Evolutionary conservation across 2,113 vertebrate genomes (phyloP).

Genomic region (Nerophis lumbriciformis): DNA sequence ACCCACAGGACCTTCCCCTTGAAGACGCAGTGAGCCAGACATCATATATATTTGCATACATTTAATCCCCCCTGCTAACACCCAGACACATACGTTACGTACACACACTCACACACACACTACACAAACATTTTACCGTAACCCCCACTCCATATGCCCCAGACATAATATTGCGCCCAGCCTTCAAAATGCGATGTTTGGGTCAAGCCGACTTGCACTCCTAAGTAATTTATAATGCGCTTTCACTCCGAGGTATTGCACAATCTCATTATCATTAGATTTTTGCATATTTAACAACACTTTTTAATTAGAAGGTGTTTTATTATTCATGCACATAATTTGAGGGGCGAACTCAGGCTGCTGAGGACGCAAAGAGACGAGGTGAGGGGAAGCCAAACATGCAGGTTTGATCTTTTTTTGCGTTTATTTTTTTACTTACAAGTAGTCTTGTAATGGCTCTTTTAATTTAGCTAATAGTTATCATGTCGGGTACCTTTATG

Average conservation of each 20-base stretch:
- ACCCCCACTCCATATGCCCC: slow-evolving; percentile 50
- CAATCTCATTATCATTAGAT: slow-evolving; percentile 99
- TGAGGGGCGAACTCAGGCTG: slow-evolving; percentile 81
- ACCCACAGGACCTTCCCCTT: slow-evolving; percentile 8
- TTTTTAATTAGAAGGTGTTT: slow-evolving; percentile 99
- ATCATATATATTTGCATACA: slow-evolving; percentile 52
- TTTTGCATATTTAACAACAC: slow-evolving; percentile 99
- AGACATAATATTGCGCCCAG: slow-evolving; percentile 72
- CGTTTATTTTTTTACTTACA: slow-evolving; percentile 73
- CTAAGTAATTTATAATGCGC: slow-evolving; percentile 96
- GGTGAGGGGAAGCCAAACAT: slow-evolving; percentile 52
- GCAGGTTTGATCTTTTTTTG: slow-evolving; percentile 39
- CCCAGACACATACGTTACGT: slow-evolving; percentile 35
- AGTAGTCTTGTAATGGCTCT: slow-evolving; percentile 85
- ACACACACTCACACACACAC: slow-evolving; percentile 24
- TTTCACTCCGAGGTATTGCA: slow-evolving; percentile 95
- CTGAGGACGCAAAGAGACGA: slow-evolving; percentile 65
- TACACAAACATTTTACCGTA: slow-evolving; percentile 28
- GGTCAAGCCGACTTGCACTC: slow-evolving; percentile 88
- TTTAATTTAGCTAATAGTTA: slow-evolving; percentile 99
- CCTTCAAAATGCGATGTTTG: slow-evolving; percentile 79
- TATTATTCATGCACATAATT: slow-evolving; percentile 99
- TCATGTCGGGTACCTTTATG: slow-evolving; percentile 98
- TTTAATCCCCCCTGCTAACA: slow-evolving; percentile 39
- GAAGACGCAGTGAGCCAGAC: slow-evolving; percentile 44